phyloP scores from a whole-genome alignment of 1,140 invertebrate genomes.

The Macrostomum lignano region DNA sequence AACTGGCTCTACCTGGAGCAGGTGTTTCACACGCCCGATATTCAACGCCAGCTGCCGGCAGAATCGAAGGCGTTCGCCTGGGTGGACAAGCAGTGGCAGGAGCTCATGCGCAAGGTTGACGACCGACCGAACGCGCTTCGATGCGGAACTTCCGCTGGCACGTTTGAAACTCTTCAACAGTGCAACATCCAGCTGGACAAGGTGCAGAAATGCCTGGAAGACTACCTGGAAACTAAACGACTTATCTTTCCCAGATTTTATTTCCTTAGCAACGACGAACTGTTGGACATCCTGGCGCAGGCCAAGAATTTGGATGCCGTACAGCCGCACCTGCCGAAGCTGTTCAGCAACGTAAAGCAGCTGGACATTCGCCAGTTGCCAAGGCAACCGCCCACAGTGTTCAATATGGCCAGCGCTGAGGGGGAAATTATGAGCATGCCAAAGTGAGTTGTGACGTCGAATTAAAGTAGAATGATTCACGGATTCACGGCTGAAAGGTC shows the following conservation, averaged over 20 bases:
- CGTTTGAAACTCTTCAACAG: conserved; percentile 19
- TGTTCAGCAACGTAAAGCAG: conserved; percentile 36
- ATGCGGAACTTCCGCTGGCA: conserved; percentile 17
- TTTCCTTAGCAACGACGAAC: conserved; percentile 26
- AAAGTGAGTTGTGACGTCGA: conserved; percentile 10
- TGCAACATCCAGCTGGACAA: conserved; percentile 21
- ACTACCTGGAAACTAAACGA: conserved; percentile 23
- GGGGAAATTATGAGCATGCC: conserved; percentile 20
- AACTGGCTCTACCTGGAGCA: conserved; percentile 58
- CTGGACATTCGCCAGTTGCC: conserved; percentile 14
- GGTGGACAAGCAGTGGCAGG: conserved; percentile 56
- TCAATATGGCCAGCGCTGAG: conserved; percentile 19
- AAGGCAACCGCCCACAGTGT: conserved; percentile 16
- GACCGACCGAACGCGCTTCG: conserved; percentile 25
- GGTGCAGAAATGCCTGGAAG: conserved; percentile 25
- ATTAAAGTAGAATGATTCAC: no score
- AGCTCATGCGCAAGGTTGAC: conserved; percentile 36
- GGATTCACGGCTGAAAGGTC: no score
- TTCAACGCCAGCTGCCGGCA: conserved; percentile 48
- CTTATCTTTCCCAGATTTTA: conserved; percentile 24
- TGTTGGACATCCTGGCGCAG: conserved; percentile 29
- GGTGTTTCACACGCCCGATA: conserved; percentile 59
- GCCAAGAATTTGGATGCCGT: conserved; percentile 52
- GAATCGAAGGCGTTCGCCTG: conserved; percentile 47
- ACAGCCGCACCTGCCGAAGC: conserved; percentile 51